Conservation (phyloP, 1,140 invertebrate genomes). For the Procambarus clarkii region DNA sequence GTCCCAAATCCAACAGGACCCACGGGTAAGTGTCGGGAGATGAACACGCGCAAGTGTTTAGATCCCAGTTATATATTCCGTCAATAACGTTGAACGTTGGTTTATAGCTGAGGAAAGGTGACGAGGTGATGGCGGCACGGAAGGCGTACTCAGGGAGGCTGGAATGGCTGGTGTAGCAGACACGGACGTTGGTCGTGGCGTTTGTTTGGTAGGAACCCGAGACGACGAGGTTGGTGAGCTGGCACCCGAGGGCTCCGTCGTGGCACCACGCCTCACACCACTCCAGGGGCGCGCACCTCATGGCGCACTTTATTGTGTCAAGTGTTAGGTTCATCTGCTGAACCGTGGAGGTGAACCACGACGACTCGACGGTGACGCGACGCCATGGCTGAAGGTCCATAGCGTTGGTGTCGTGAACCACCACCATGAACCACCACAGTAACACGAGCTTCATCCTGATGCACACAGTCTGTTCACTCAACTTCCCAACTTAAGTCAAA, state of each 20-base stretch:
- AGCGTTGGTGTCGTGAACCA: background rate
- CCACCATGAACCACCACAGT: no score
- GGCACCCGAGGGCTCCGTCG: background rate
- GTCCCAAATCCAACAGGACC: background rate
- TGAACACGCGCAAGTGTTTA: background rate
- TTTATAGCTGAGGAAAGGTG: background rate
- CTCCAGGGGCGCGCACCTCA: background rate
- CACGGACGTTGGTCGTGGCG: background rate
- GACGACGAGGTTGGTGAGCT: background rate
- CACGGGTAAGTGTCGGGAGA: background rate
- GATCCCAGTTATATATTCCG: no score
- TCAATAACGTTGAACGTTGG: no score
- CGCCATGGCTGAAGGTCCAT: background rate
- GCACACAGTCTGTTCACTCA: no score
- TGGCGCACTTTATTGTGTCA: background rate
- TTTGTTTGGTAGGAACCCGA: background rate
- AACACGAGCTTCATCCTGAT: no score
- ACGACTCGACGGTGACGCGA: background rate
- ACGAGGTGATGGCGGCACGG: background rate
- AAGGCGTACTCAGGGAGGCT: background rate
- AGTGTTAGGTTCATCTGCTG: background rate
- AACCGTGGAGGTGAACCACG: background rate
- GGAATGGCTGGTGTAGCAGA: background rate
- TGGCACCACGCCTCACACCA: background rate
- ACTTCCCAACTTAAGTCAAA: no score